Percentiles rank a stretch among this genome's conserved stretches.
These are phyloP conservation scores for Eudemis profundana DNA, from an alignment of 2,888 invertebrate species.

Conservation along the genomic window DNA sequence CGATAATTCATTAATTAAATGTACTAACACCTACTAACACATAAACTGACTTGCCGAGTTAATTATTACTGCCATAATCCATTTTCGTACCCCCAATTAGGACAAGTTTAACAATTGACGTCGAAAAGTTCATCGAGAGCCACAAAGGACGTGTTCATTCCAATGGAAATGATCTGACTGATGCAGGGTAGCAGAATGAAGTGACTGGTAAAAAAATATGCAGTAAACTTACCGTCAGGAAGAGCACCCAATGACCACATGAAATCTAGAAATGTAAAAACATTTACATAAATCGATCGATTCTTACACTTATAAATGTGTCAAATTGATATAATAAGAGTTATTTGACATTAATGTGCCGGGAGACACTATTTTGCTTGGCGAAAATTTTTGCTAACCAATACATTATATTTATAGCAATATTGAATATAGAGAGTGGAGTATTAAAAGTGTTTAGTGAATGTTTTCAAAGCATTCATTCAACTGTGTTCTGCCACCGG, in stretches of 20 bases:
- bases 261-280: constrained; percentile 95
- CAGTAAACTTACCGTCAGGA: constrained; percentile 95
- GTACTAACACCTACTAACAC: constrained; percentile 61
- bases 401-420: constrained; percentile 57
- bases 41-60: constrained; percentile 65
- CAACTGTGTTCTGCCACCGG: constrained; percentile 17
- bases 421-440: constrained; percentile 61
- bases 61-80: constrained; percentile 65
- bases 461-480: constrained; percentile 50
- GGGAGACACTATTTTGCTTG: constrained; percentile 85
- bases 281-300: constrained; percentile 85
- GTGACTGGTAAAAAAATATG: constrained; percentile 73
- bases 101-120: constrained; percentile 52
- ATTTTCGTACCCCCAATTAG: constrained; percentile 63
- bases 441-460: constrained; percentile 64
- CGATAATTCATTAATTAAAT: constrained; percentile 66
- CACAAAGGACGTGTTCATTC: constrained; percentile 42
- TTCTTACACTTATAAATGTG: constrained; percentile 74
- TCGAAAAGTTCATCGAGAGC: constrained; percentile 36
- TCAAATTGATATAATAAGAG: constrained; percentile 59
- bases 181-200: constrained; percentile 66
- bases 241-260: constrained; percentile 99
- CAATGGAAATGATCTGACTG: constrained; percentile 55
- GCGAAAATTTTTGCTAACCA: constrained; percentile 66
- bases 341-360: constrained; percentile 70